Conservation (phyloP, 2,113 vertebrate species). For the Fulica atra region DNA sequence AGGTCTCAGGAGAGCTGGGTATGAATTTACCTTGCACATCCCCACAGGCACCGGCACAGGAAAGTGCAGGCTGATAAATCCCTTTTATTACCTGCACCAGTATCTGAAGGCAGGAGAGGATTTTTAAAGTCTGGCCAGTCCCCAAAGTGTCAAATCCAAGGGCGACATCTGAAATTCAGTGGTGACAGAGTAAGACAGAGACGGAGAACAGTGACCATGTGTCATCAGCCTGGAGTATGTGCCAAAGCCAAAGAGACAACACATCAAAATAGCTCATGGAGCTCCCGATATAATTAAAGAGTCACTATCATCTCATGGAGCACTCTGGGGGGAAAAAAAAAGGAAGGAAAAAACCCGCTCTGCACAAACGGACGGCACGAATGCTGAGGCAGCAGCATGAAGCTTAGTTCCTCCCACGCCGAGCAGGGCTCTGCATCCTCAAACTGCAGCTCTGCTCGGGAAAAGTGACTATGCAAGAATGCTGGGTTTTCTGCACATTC, state of each 20-base stretch:
- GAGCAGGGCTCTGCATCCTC: not conserved
- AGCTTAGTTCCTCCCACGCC: slow-evolving; percentile 27
- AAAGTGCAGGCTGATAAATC: slow-evolving; percentile 62
- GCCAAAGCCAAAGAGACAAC: slow-evolving; percentile 36
- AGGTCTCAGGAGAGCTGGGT: slow-evolving; percentile 11
- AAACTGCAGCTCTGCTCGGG: not conserved
- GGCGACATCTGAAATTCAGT: slow-evolving; percentile 46
- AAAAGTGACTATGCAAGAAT: slow-evolving; percentile 47
- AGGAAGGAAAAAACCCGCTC: not conserved
- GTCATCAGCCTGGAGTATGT: slow-evolving; percentile 28
- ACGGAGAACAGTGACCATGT: slow-evolving; percentile 51
- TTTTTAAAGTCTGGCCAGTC: slow-evolving; percentile 56
- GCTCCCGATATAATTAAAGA: slow-evolving; percentile 30
- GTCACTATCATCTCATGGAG: slow-evolving; percentile 21
- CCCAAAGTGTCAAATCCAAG: slow-evolving; percentile 63
- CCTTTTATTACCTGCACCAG: slow-evolving; percentile 23
- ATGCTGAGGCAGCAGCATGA: slow-evolving; percentile 54
- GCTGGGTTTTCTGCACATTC: not conserved
- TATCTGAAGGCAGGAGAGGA: slow-evolving; percentile 35
- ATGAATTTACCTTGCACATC: slow-evolving; percentile 51
- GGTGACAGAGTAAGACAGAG: slow-evolving; percentile 55
- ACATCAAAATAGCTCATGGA: slow-evolving; percentile 35
- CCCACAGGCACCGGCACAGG: not conserved
- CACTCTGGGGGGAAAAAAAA: not conserved
- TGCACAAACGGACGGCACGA: not conserved